phyloP scores from a whole-genome alignment of 2,113 vertebrate genomes.

The Benitochromis conjunctus region DNA sequence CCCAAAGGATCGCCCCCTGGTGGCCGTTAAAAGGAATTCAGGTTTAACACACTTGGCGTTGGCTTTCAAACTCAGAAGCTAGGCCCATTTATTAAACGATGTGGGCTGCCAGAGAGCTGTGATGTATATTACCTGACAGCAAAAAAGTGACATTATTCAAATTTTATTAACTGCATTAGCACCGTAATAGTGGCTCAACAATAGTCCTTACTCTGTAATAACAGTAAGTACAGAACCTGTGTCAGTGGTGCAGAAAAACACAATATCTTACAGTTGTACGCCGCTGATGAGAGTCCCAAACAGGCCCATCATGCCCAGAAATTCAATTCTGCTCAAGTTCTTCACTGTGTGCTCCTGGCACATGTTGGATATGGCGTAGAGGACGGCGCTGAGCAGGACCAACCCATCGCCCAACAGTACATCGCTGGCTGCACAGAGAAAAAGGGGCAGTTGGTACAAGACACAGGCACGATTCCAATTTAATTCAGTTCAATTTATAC shows the following conservation, averaged over 20 bases:
- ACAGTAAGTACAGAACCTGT: background rate
- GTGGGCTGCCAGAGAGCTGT: background rate
- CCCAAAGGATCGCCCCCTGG: background rate
- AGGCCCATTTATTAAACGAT: background rate
- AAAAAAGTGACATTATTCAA: background rate
- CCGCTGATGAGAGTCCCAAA: constrained; percentile 93
- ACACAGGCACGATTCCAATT: background rate
- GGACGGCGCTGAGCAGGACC: constrained; percentile 86
- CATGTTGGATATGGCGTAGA: constrained; percentile 92
- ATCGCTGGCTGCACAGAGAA: constrained; percentile 71
- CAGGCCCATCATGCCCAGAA: constrained; percentile 95
- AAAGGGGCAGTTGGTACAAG: background rate
- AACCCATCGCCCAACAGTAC: constrained; percentile 87
- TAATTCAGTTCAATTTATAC: background rate
- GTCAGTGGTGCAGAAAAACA: background rate
- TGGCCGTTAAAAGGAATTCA: background rate
- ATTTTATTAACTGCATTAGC: background rate
- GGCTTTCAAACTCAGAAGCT: background rate
- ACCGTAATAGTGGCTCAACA: background rate
- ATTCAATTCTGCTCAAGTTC: constrained; percentile 89
- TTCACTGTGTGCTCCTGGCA: constrained; percentile 96
- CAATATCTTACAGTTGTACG: constrained; percentile 85
- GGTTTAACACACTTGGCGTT: background rate
- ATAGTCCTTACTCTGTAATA: background rate
- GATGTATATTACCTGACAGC: background rate